A percentile compares a stretch with the other conserved stretches of the same genome.
Conservation (phyloP, 35 echinoderm and acorn worm species). For the Diadema setosum region DNA sequence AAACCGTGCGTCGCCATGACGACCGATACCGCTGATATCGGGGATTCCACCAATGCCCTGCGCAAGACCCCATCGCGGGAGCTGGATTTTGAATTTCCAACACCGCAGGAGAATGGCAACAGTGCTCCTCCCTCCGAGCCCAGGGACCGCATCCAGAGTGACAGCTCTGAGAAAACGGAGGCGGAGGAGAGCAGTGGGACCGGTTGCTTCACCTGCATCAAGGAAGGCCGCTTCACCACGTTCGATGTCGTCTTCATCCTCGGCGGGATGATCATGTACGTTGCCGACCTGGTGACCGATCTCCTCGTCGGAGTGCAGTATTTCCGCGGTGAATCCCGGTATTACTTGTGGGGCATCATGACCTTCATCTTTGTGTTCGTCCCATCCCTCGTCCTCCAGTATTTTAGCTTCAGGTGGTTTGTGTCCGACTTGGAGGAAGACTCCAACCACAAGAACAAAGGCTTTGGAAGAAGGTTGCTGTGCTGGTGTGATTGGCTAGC, state of each 20-base stretch:
- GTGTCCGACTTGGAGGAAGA: conserved; percentile 51
- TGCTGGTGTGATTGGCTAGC: conserved; percentile 71
- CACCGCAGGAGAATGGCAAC: not conserved
- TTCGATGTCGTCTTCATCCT: conserved; percentile 82
- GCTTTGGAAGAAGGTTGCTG: conserved; percentile 7
- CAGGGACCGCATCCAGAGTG: not conserved
- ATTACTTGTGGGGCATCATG: conserved; percentile 67
- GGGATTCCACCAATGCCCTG: not conserved
- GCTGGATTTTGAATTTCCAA: not conserved
- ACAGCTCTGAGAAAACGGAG: not conserved
- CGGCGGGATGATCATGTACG: conserved; percentile 77
- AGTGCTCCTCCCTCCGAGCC: not conserved
- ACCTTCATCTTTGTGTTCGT: conserved; percentile 87
- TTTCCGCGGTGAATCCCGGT: not conserved
- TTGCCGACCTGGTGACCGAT: conserved; percentile 85
- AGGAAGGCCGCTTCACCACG: conserved; percentile 27
- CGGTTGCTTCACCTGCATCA: not conserved
- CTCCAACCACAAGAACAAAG: not conserved
- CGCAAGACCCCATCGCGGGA: not conserved
- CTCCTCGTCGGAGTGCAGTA: conserved; percentile 75
- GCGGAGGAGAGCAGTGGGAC: not conserved
- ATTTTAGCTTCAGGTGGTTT: conserved; percentile 92
- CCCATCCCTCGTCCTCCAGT: conserved; percentile 82
- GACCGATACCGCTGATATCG: not conserved
- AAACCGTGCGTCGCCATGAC: conserved; percentile 8